Evolutionary conservation across 2,797 vertebrate species (phyloP).

Genomic region (Tapirus indicus): DNA sequence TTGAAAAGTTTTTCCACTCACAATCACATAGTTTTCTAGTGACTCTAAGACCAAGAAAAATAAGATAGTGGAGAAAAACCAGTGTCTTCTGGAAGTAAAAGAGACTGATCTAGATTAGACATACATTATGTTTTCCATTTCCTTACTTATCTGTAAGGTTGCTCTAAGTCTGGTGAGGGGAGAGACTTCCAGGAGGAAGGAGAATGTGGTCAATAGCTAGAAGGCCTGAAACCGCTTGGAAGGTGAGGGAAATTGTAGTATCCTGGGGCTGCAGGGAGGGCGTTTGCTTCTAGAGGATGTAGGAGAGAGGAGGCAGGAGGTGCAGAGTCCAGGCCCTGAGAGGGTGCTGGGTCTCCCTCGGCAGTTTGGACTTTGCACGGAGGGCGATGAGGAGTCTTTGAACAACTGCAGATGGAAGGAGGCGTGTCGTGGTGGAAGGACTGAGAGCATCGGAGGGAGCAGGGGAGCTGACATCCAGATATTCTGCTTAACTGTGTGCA

Average conservation of each 20-base stretch:
- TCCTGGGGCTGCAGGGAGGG: fast-evolving
- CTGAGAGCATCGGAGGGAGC: neutral
- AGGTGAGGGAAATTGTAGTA: neutral
- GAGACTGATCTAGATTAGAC: neutral
- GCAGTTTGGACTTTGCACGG: neutral
- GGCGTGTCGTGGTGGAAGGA: neutral
- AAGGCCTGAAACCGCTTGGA: neutral
- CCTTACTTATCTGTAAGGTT: neutral
- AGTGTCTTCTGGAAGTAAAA: constrained; percentile 9
- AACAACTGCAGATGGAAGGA: neutral
- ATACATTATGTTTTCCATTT: neutral
- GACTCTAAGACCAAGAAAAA: neutral
- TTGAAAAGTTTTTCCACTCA: neutral
- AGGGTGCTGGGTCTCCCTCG: neutral
- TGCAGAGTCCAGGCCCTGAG: neutral
- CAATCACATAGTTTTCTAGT: neutral
- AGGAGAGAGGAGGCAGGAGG: neutral
- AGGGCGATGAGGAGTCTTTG: neutral
- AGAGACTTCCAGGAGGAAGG: neutral
- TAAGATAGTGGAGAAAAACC: neutral
- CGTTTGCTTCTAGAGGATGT: neutral
- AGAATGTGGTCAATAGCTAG: neutral
- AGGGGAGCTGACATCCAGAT: neutral
- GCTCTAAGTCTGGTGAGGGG: neutral
- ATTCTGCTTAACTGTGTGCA: neutral